These are phyloP conservation scores for Nemopilema nomurai DNA, from an alignment of 30 jellyfish, hydroid and myxozoan species.

Conservation along the genomic window DNA sequence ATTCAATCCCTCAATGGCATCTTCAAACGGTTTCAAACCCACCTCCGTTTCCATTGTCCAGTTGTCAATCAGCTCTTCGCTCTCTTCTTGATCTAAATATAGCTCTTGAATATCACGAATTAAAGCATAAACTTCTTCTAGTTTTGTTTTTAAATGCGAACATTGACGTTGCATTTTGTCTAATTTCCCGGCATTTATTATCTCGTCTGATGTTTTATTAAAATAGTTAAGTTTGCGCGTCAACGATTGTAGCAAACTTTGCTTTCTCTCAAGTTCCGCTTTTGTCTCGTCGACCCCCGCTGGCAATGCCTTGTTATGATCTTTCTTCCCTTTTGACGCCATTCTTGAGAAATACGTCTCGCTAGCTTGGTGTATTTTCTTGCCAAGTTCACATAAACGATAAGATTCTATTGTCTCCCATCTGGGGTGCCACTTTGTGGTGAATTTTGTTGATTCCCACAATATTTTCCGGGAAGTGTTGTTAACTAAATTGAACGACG, in stretches of 20 bases:
- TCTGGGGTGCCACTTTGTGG: conserved; percentile 70
- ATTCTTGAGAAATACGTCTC: too few species aligned
- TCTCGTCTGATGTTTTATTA: conserved; percentile 22
- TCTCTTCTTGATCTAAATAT: conserved; percentile 29
- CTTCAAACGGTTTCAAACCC: conserved; percentile 31
- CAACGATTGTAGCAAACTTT: conserved; percentile 18
- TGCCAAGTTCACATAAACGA: too few species aligned
- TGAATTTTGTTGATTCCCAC: neutral
- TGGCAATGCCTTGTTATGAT: neutral
- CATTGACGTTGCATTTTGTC: conserved; percentile 35
- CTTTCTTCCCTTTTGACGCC: too few species aligned
- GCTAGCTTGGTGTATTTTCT: too few species aligned
- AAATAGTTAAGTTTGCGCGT: conserved; percentile 37
- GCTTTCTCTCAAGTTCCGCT: conserved; percentile 9
- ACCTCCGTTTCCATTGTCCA: conserved; percentile 31
- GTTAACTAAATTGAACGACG: neutral
- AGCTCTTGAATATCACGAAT: conserved; percentile 56
- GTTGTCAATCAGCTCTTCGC: conserved; percentile 15
- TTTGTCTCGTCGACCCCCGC: neutral
- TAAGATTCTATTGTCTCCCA: too few species aligned
- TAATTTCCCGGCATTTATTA: neutral
- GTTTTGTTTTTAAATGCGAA: conserved; percentile 27
- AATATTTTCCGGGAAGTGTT: neutral
- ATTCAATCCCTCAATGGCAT: neutral
- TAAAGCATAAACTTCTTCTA: conserved; percentile 26